Conservation (phyloP, 2,888 invertebrate species). For the Epistrophella euchroma region DNA sequence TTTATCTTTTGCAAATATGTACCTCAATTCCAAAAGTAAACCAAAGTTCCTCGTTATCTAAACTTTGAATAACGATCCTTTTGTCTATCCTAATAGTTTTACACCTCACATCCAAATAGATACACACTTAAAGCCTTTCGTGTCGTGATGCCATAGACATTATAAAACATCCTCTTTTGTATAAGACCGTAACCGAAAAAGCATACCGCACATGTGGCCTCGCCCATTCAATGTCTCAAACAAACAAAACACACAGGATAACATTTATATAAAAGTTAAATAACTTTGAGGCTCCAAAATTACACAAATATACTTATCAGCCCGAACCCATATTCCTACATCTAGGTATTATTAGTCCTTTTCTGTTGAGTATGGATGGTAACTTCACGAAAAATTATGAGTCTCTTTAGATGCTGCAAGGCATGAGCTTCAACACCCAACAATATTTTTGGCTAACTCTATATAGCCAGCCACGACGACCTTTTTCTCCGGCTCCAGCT, state of each 20-base stretch:
- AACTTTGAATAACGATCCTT: conserved; percentile 63
- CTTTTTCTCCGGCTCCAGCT: conserved; percentile 62
- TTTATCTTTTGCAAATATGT: background rate
- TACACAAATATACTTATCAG: conserved; percentile 75
- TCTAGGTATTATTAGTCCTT: conserved; percentile 20
- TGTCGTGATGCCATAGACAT: conserved; percentile 19
- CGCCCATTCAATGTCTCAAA: conserved; percentile 22
- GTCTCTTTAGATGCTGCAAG: conserved; percentile 55
- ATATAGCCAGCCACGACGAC: conserved; percentile 37
- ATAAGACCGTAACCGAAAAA: conserved; percentile 7
- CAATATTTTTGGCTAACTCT: conserved; percentile 32
- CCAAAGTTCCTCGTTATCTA: conserved; percentile 37
- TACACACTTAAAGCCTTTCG: background rate
- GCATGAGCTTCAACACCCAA: conserved; percentile 73
- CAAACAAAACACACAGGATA: conserved; percentile 64
- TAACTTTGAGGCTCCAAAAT: conserved; percentile 70
- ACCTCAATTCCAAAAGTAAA: background rate
- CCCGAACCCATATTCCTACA: conserved; percentile 58
- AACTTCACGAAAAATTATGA: conserved; percentile 65
- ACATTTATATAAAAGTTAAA: conserved; percentile 72
- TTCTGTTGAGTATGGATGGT: conserved; percentile 29
- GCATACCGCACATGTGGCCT: conserved; percentile 56
- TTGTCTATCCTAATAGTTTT: conserved; percentile 71
- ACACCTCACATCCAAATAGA: conserved; percentile 39
- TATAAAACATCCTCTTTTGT: conserved; percentile 29